phyloP scores from a whole-genome alignment of 2,113 vertebrate species.

The Peromyscus leucopus region DNA sequence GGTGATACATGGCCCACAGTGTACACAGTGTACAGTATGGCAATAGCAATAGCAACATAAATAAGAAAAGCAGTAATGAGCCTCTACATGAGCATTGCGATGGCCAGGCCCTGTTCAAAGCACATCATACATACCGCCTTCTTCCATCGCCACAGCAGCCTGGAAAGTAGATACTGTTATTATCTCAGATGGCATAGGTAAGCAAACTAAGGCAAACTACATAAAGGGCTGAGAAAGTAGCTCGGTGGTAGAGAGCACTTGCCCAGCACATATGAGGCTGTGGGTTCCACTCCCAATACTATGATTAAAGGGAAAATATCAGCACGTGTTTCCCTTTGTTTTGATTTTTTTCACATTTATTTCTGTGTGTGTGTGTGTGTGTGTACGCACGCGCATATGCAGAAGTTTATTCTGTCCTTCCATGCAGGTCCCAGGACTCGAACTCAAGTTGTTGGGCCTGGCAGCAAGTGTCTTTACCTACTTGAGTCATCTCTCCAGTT shows the following conservation, averaged over 20 bases:
- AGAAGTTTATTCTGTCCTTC: background rate
- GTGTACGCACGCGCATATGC: rapidly evolving
- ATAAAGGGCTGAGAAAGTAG: background rate
- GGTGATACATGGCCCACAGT: background rate
- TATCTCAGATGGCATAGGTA: background rate
- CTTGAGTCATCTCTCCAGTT: background rate
- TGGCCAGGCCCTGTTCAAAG: background rate
- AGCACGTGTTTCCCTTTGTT: background rate
- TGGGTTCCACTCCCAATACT: background rate
- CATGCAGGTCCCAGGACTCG: background rate
- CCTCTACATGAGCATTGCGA: background rate
- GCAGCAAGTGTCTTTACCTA: background rate
- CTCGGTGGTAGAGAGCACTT: background rate
- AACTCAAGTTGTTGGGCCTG: background rate
- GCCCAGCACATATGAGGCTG: background rate
- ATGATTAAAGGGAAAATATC: background rate
- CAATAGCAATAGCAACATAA: background rate
- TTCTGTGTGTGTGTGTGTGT: background rate
- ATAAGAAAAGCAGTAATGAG: background rate
- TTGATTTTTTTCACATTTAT: background rate
- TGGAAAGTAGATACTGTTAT: background rate
- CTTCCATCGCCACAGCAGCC: background rate
- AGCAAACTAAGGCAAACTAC: conserved; percentile 28
- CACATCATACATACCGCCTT: background rate
- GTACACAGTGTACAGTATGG: background rate